Evolutionary conservation across 2,888 invertebrate species (phyloP).

Genomic region (Limenitis camilla): DNA sequence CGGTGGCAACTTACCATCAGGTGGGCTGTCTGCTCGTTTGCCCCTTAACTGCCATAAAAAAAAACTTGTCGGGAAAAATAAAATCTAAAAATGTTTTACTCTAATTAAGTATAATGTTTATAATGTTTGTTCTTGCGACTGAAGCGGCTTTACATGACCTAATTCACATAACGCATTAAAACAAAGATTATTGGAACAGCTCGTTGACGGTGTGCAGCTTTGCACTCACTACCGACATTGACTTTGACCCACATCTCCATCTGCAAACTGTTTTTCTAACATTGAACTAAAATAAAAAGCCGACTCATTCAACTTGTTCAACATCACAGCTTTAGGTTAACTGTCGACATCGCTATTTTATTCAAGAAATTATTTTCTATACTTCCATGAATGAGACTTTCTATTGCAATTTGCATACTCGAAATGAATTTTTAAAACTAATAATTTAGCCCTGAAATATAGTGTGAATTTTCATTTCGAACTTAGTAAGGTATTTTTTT

Average conservation of each 20-base stretch:
- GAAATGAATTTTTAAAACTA: no score
- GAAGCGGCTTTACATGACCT: conserved; percentile 3
- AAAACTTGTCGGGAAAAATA: no score
- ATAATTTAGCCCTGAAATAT: no score
- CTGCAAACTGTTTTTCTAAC: conserved; percentile 13
- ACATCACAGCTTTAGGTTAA: conserved; percentile 2
- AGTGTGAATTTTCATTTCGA: no score
- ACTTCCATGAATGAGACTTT: no score
- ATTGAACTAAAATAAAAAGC: conserved; percentile 19
- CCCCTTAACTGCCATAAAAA: no score
- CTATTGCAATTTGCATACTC: no score
- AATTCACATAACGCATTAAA: conserved; percentile 10
- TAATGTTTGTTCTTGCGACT: neutral
- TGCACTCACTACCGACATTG: conserved; percentile 18
- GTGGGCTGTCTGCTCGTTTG: no score
- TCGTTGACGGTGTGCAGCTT: conserved; percentile 5
- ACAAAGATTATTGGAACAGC: conserved; percentile 8
- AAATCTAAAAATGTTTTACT: no score
- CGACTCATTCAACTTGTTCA: conserved; percentile 15
- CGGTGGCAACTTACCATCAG: no score
- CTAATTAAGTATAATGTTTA: no score
- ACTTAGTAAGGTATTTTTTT: no score
- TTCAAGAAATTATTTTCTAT: neutral
- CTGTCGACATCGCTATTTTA: neutral
- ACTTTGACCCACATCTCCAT: conserved; percentile 18